Evolutionary conservation across 2,113 vertebrate species (phyloP).

Genomic region (Plecotus auritus): DNA sequence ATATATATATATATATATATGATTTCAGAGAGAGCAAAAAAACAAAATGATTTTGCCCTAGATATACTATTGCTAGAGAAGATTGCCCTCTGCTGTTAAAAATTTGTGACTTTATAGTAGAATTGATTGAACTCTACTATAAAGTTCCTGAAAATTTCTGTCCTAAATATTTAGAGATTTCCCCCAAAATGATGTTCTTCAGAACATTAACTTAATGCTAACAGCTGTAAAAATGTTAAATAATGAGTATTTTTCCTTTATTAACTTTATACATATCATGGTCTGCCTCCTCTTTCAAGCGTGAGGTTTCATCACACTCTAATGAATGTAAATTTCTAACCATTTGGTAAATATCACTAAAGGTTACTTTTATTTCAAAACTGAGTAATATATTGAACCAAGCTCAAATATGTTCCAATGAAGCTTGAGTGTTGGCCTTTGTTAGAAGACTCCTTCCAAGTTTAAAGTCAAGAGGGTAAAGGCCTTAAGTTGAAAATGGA

Average conservation of each 20-base stretch:
- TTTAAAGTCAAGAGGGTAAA: background rate
- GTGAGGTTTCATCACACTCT: background rate
- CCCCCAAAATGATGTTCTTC: background rate
- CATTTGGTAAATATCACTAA: background rate
- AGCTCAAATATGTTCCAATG: background rate
- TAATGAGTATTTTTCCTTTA: background rate
- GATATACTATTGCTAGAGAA: constrained; percentile 56
- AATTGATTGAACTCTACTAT: background rate
- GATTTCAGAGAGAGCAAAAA: background rate
- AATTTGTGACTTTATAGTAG: background rate
- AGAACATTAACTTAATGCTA: background rate
- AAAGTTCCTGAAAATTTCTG: background rate
- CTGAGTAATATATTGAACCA: background rate
- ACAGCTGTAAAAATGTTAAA: background rate
- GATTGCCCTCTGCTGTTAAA: constrained; percentile 77
- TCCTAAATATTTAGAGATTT: background rate
- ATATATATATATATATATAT: background rate
- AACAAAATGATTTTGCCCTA: background rate
- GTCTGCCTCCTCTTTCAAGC: background rate
- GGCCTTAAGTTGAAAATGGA: background rate
- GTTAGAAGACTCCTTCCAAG: background rate
- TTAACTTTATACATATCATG: background rate
- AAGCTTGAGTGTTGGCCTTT: background rate
- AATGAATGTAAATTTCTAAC: background rate
- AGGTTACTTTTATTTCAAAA: constrained; percentile 31